Base-by-base conservation (phyloP, 2,888 invertebrate genomes). In the Belgica antarctica region DNA sequence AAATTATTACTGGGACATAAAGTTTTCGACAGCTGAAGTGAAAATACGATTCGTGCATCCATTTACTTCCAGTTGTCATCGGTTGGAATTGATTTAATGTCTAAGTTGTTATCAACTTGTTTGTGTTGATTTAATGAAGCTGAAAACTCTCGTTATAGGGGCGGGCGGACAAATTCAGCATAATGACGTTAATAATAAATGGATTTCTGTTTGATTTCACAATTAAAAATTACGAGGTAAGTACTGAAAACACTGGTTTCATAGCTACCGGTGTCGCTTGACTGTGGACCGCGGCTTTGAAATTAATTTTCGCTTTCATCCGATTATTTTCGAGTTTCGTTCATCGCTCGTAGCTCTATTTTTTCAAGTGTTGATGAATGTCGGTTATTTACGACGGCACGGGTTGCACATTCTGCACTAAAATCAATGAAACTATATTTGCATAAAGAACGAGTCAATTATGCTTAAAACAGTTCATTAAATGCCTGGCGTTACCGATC, bases 281-380 rank as follows among this genome's bases (percentile, higher is more conserved):
- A 19, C 12, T 19, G 2, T 4, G 12, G 3, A 15, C 10, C 22
- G 7, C 4, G 52, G 5, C 22, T n/a, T 5, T 41, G 41, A 15
- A 41, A 52, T 7, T 52, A 19, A 15, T 52, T 52, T 52, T 52
- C 52, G 12, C 52, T 52, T 52, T 52, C 52, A 52, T 52, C 10
- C 41, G 17, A n/a, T n/a, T n/a, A n/a, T n/a, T n/a, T n/a, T n/a
- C n/a, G n/a, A n/a, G n/a, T n/a, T n/a, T n/a, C n/a, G n/a, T n/a
- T n/a, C n/a, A n/a, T n/a, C n/a, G n/a, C n/a, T n/a, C n/a, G n/a
- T n/a, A n/a, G n/a, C n/a, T n/a, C n/a, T n/a, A n/a, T n/a, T n/a
- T n/a, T n/a, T n/a, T n/a, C n/a, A n/a, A n/a, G n/a, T n/a, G n/a
- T n/a, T n/a, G n/a, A n/a, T n/a, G n/a, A n/a, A n/a, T n/a, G n/a